phyloP scores from a whole-genome alignment of 2,113 vertebrate genomes.

The Oryctolagus cuniculus region mOryCun1.1 NC_091439.1:85972001-85972500 shows the following conservation, averaged over 20 bases:
- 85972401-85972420: slow-evolving; percentile 37
- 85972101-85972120: background rate
- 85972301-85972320: slow-evolving; percentile 18
- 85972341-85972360: slow-evolving; percentile 27
- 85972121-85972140: rapidly evolving
- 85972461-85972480: background rate
- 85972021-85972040: background rate
- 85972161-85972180: background rate
- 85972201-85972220: background rate
- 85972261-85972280: slow-evolving; percentile 57
- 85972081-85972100: background rate
- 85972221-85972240: rapidly evolving
- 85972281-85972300: slow-evolving; percentile 44
- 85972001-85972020: background rate
- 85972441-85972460: background rate
- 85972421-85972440: background rate
- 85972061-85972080: background rate
- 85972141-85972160: background rate
- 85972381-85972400: slow-evolving; percentile 29
- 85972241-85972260: background rate
- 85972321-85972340: slow-evolving; percentile 35
- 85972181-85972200: background rate
- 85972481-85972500: slow-evolving; percentile 61
- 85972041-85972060: slow-evolving; percentile 17
- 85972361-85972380: slow-evolving; percentile 48